These are phyloP conservation scores for Dryoscopus gambensis DNA, from an alignment of 2,113 vertebrate species.

Conservation along the genomic window DNA sequence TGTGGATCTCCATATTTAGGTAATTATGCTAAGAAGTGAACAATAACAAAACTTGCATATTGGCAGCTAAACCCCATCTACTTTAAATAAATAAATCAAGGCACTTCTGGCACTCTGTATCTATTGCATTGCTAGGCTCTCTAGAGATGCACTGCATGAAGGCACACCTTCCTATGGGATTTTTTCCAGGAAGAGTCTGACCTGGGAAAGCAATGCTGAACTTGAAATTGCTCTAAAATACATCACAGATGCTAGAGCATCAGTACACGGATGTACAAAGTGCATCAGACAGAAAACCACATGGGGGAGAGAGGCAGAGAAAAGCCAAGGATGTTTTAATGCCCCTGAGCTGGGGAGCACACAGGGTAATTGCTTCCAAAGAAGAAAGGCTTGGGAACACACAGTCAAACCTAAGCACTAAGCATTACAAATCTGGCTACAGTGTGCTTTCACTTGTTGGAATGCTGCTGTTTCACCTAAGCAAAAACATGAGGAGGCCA, in stretches of 20 bases:
- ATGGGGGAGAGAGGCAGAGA: neutral
- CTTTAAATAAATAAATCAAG: neutral
- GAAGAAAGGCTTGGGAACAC: neutral
- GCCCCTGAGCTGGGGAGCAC: neutral
- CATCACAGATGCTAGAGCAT: neutral
- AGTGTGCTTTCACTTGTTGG: neutral
- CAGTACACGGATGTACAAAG: neutral
- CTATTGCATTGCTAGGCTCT: neutral
- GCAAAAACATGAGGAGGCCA: neutral
- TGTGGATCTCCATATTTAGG: neutral
- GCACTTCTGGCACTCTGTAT: neutral
- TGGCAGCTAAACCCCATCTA: neutral
- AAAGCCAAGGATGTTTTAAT: neutral
- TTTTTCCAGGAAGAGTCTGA: neutral
- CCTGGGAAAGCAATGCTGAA: neutral
- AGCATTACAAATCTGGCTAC: neutral
- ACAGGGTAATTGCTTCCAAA: neutral
- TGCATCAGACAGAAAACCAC: neutral
- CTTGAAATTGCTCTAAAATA: neutral
- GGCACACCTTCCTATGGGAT: neutral
- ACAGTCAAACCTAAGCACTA: neutral
- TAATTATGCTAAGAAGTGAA: neutral
- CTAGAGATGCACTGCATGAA: neutral
- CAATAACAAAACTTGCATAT: neutral
- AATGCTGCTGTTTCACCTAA: neutral